Percentiles rank a stretch among this genome's conserved stretches.
phyloP scores from a whole-genome alignment of 2,113 vertebrate genomes.

The Puma concolor region DNA sequence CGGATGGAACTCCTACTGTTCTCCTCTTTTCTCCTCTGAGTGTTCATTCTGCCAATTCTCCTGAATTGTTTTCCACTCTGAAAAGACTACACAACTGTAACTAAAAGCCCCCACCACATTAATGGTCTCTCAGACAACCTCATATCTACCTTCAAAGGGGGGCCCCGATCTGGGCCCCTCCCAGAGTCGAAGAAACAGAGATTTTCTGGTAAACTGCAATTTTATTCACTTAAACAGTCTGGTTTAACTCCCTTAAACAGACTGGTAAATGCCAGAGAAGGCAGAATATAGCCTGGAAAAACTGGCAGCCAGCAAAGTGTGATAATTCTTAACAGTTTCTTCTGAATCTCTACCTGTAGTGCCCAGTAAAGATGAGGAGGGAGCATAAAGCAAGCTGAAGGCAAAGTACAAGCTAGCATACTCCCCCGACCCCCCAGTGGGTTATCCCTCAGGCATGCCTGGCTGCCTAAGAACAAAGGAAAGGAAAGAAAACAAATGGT shows the following conservation, averaged over 20 bases:
- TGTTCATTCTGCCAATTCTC: not conserved
- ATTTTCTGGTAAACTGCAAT: not conserved
- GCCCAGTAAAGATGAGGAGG: not conserved
- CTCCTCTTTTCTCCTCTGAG: not conserved
- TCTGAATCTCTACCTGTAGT: not conserved
- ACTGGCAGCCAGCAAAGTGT: not conserved
- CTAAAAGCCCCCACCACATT: not conserved
- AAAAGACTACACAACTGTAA: not conserved
- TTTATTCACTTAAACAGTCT: not conserved
- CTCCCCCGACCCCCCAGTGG: too few relatives aligned
- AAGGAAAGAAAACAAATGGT: too few relatives aligned
- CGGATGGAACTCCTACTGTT: not conserved
- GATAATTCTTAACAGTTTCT: not conserved
- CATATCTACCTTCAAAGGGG: not conserved
- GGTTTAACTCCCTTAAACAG: not conserved
- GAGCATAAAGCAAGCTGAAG: too few relatives aligned
- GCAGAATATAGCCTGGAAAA: not conserved
- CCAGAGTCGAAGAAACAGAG: not conserved
- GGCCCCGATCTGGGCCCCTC: not conserved
- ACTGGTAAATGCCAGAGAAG: not conserved
- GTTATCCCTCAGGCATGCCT: too few relatives aligned
- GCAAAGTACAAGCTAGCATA: too few relatives aligned
- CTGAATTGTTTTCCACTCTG: not conserved
- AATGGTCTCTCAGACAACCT: not conserved
- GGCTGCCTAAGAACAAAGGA: too few relatives aligned